Conservation (phyloP, 2,888 invertebrate genomes). For the Limnephilus rhombicus region DNA sequence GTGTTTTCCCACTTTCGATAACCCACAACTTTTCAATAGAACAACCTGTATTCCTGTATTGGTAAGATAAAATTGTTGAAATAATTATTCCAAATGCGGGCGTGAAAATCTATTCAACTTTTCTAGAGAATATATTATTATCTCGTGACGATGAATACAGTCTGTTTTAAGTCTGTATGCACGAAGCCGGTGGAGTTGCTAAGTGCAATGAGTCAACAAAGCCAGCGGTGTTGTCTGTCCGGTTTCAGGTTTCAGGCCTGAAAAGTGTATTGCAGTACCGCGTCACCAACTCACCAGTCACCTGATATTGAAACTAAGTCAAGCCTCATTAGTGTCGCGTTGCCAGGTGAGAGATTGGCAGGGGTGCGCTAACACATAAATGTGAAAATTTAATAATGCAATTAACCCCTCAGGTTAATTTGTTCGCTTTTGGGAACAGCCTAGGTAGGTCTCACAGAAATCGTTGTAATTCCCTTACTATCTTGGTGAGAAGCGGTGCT, state of each 20-base stretch:
- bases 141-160: neutral
- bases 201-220: neutral
- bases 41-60: too few relatives aligned
- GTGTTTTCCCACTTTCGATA: neutral
- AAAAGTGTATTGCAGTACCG: neutral
- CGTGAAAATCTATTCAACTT: neutral
- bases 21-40: neutral
- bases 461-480: too few relatives aligned
- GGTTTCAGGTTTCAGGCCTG: conserved; percentile 16
- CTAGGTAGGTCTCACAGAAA: too few relatives aligned
- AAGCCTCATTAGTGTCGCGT: conserved; percentile 26
- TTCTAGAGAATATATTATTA: neutral
- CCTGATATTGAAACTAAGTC: conserved; percentile 32
- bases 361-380: neutral
- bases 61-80: neutral
- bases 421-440: too few relatives aligned
- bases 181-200: neutral
- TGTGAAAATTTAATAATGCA: neutral
- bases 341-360: neutral
- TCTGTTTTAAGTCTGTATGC: neutral
- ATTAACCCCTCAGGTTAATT: too few relatives aligned
- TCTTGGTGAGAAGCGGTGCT: too few relatives aligned
- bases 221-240: neutral
- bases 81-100: neutral
- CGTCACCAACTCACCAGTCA: neutral